Evolutionary conservation across 2,888 invertebrate species (phyloP), one percentile per base, ranked within the genome.

Genomic region (Acleris emargana): DNA sequence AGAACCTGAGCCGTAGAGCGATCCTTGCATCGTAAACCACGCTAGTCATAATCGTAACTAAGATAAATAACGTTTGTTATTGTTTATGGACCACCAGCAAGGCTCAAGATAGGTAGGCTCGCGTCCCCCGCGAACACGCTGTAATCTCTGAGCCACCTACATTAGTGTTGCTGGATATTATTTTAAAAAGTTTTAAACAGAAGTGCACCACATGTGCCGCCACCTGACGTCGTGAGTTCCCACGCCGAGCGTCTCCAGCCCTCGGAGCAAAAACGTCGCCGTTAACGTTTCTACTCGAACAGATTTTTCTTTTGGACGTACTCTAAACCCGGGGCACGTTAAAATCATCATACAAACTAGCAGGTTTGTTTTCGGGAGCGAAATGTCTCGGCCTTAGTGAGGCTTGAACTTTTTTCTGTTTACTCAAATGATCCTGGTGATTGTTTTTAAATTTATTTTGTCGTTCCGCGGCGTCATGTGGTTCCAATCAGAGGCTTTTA

Each of bases 391-490:
- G 80, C 78, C 72, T 83, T 84, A 85, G 78, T 72, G 86, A 86
- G 82, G 85, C 88, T 86, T 86, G 77, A 83, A 86, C 75, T 74
- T 91, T 89, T 90, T 90, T 90, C 80, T 89, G 88, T 89, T 89
- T 86, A 87, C 89, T 86, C 82, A 91, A 91, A 92, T 88, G 88
- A 88, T 86, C 38, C 86, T 89, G 86, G 87, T 89, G 89, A 91
- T 92, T 89, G 91, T 91, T 91, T 92, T 91, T 91, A 89, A 91
- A 90, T 91, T 91, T 91, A 88, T 91, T 89, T 83, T 83, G 82
- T 85, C 83, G 83, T 81, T 87, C 83, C 74, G 73, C 83, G 81
- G 79, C 83, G 89, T 90, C 92, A 92, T 91, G 84, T 92, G 92
- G 87, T 90, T 91, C 86, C 90, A 91, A 92, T 92, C 91, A 90